These are phyloP conservation scores for Mamestra brassicae DNA, from an alignment of 2,888 invertebrate genomes.

Conservation along the genomic window DNA sequence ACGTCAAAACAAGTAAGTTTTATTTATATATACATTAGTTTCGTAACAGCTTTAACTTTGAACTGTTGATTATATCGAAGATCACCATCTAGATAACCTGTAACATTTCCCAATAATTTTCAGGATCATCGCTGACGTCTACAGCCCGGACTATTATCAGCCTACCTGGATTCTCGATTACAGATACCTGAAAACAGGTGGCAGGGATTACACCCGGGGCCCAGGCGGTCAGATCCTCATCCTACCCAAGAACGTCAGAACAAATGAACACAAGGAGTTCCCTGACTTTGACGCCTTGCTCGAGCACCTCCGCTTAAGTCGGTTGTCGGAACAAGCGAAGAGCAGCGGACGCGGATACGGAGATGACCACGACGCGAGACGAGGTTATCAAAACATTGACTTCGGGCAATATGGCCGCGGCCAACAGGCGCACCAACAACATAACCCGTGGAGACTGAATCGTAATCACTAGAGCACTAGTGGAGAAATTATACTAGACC, in stretches of 20 bases:
- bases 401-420: slow-evolving; percentile 35
- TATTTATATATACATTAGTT: background rate
- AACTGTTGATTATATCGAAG: background rate
- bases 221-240: slow-evolving; percentile 85
- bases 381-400: slow-evolving; percentile 8
- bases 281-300: slow-evolving; percentile 81
- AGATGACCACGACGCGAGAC: slow-evolving; percentile 40
- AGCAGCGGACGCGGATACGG: slow-evolving; percentile 33
- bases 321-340: slow-evolving; percentile 68
- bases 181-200: slow-evolving; percentile 83
- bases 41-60: too few species aligned
- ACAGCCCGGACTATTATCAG: slow-evolving; percentile 82
- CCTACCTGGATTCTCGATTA: slow-evolving; percentile 84
- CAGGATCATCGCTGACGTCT: slow-evolving; percentile 81
- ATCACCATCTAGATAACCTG: background rate
- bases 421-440: slow-evolving; percentile 27
- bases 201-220: slow-evolving; percentile 82
- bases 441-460: slow-evolving; percentile 36
- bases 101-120: slow-evolving; percentile 7
- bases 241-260: slow-evolving; percentile 76
- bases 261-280: slow-evolving; percentile 77
- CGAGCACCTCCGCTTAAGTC: slow-evolving; percentile 78
- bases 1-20: slow-evolving; percentile 73
- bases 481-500: background rate
- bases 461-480: slow-evolving; percentile 21